Evolutionary conservation across 2,113 vertebrate genomes (phyloP).

Genomic region (Bufo bufo): DNA sequence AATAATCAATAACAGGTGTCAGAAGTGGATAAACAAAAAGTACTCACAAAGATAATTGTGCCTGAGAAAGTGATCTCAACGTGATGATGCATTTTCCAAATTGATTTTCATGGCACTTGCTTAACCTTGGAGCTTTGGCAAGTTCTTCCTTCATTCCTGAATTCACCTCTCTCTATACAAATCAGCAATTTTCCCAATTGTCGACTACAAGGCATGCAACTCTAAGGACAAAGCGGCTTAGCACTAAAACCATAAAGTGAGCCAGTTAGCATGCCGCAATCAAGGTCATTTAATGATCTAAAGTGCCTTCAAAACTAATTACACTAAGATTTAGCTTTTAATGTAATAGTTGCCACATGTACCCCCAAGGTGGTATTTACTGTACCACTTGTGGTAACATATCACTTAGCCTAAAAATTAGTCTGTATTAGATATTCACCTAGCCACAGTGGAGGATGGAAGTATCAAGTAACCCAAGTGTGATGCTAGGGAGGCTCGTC

Average conservation of each 20-base stretch:
- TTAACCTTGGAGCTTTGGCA: conserved; percentile 37
- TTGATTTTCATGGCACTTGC: conserved; percentile 48
- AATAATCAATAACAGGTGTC: conserved; percentile 49
- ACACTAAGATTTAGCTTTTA: neutral
- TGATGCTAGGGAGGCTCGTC: no score
- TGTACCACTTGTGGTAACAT: neutral
- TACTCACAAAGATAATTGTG: conserved; percentile 38
- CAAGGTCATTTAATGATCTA: neutral
- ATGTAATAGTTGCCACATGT: neutral
- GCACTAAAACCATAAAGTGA: neutral
- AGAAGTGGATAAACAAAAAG: conserved; percentile 47
- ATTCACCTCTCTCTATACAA: neutral
- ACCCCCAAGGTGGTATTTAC: neutral
- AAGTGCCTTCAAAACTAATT: no score
- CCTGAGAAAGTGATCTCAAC: conserved; percentile 22
- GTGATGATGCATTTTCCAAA: conserved; percentile 45
- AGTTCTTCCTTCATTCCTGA: conserved; percentile 2
- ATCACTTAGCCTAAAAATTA: no score
- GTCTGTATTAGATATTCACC: no score
- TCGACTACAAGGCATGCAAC: neutral
- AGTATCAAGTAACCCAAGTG: no score
- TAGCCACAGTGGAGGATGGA: no score
- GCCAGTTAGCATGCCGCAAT: no score
- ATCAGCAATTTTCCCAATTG: conserved; percentile 19
- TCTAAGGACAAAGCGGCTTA: neutral